A percentile compares a stretch with the other conserved stretches of the same genome.
Conservation (phyloP, 2,113 vertebrate species). For the Pithys albifrons region DNA sequence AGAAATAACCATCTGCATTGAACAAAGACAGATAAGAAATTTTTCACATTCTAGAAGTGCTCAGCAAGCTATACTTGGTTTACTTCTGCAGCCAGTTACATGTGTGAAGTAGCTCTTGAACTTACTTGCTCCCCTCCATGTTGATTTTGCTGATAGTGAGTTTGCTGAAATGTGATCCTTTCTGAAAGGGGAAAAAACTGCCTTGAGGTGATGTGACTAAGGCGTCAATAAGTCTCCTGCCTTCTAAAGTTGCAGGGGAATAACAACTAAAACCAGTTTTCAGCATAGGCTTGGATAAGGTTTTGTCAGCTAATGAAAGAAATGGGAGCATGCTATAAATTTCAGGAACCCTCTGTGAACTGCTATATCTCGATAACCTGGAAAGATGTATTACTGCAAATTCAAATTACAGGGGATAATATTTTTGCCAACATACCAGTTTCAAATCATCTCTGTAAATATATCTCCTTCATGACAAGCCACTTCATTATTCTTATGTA, state of each 20-base stretch:
- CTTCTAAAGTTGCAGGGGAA: background rate
- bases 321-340: background rate
- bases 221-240: background rate
- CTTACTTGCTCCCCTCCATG: background rate
- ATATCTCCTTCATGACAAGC: background rate
- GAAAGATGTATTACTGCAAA: fast-evolving
- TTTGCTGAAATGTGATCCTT: background rate
- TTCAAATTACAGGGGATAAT: background rate
- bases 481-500: background rate
- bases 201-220: background rate
- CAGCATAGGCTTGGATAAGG: background rate
- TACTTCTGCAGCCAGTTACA: background rate
- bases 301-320: background rate
- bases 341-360: background rate
- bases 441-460: background rate
- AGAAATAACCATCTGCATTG: background rate
- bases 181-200: background rate
- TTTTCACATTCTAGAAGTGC: background rate
- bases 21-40: background rate
- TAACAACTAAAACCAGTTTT: background rate
- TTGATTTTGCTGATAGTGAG: background rate
- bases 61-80: background rate
- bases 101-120: background rate
- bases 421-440: background rate
- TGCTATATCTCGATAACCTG: fast-evolving